Conservation (phyloP, 2,113 vertebrate genomes). For the Panthera tigris region DNA sequence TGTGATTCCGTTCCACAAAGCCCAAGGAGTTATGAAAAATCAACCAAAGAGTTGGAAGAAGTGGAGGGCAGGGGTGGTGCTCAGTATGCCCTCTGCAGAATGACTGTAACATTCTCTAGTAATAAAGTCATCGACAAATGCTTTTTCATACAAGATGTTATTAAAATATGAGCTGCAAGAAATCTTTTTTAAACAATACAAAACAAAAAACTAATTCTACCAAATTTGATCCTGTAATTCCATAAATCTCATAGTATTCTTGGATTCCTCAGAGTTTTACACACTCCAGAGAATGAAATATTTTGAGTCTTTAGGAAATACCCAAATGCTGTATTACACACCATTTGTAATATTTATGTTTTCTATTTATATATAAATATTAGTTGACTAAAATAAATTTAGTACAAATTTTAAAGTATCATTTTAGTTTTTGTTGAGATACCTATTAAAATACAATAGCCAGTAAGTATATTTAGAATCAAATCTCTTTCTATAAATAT, state of each 20-base stretch:
- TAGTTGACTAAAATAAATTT: slow-evolving; percentile 32
- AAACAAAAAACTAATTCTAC: neutral
- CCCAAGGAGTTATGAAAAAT: neutral
- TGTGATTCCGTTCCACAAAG: neutral
- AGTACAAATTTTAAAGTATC: neutral
- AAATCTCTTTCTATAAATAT: slow-evolving; percentile 26
- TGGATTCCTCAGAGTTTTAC: neutral
- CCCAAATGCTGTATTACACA: neutral
- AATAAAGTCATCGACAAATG: neutral
- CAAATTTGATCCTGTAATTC: neutral
- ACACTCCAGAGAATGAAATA: neutral
- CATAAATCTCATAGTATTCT: neutral
- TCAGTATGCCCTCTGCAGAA: neutral
- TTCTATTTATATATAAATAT: slow-evolving; percentile 19
- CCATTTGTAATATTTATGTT: neutral
- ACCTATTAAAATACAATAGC: neutral
- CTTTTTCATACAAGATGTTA: neutral
- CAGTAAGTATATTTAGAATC: neutral
- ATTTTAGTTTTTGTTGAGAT: neutral
- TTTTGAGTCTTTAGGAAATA: slow-evolving; percentile 11
- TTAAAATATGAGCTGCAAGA: neutral
- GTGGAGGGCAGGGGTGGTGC: neutral
- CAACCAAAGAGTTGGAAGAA: neutral
- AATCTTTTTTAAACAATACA: neutral
- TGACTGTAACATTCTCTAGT: neutral